Percentiles rank a stretch among this genome's conserved stretches.
phyloP scores from a whole-genome alignment of 2,113 vertebrate species.

The Hemicordylus capensis region DNA sequence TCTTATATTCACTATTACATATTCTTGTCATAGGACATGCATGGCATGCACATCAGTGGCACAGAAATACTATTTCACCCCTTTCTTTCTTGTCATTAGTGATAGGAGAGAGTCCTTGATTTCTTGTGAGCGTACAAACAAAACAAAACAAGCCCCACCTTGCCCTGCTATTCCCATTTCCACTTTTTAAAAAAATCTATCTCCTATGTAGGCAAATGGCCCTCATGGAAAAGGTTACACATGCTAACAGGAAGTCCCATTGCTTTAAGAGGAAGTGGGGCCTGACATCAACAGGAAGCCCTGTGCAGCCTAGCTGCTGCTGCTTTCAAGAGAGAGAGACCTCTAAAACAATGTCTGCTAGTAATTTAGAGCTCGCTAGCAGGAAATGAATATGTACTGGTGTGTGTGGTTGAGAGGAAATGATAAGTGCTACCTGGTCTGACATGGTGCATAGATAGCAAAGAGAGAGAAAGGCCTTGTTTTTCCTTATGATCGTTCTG shows the following conservation, averaged over 20 bases:
- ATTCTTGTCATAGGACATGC: not conserved
- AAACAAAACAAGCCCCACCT: constrained; percentile 12
- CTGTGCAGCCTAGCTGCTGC: constrained; percentile 60
- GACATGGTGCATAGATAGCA: constrained; percentile 60
- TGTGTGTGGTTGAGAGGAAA: constrained; percentile 67
- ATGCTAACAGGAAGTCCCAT: constrained; percentile 72
- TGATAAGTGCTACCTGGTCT: constrained; percentile 78
- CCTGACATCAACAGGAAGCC: constrained; percentile 84
- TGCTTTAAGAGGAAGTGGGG: constrained; percentile 77
- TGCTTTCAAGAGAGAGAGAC: constrained; percentile 65
- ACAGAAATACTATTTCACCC: constrained; percentile 32
- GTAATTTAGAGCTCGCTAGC: constrained; percentile 51
- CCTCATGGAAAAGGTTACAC: constrained; percentile 74
- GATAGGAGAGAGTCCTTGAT: constrained; percentile 7
- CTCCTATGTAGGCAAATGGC: constrained; percentile 44
- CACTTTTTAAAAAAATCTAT: not conserved
- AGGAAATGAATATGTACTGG: constrained; percentile 76
- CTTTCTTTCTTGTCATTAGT: not conserved
- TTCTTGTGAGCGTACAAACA: not conserved
- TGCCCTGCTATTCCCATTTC: constrained; percentile 1
- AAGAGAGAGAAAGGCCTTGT: constrained; percentile 16
- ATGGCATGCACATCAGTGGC: not conserved
- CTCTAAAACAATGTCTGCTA: constrained; percentile 79
- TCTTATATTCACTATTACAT: not conserved
- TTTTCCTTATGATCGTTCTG: constrained; percentile 55